Percentiles rank a stretch among this genome's conserved stretches.
Evolutionary conservation across 2,888 invertebrate species (phyloP).

Genomic region (Hyppa rectilinea): DNA sequence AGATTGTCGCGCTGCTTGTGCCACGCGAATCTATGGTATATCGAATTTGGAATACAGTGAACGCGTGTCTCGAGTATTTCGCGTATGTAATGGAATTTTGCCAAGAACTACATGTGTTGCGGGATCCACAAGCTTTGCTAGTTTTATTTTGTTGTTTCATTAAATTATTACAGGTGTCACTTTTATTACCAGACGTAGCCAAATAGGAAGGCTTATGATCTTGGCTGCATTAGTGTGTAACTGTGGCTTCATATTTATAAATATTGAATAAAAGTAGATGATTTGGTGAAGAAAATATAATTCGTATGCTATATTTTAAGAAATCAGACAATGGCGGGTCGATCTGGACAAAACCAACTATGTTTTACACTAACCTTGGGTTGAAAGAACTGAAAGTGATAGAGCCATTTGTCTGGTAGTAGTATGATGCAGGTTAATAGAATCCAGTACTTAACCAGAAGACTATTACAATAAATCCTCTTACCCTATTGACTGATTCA

Average conservation of each 20-base stretch:
- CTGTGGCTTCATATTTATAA: neutral
- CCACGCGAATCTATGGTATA: constrained; percentile 80
- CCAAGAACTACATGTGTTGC: constrained; percentile 62
- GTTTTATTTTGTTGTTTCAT: constrained; percentile 42
- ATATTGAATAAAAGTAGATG: too few species aligned
- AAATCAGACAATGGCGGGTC: neutral
- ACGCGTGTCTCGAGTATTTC: constrained; percentile 71
- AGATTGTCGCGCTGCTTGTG: constrained; percentile 81
- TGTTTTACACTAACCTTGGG: neutral
- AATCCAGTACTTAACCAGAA: neutral
- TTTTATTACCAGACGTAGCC: constrained; percentile 33
- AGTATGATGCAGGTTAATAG: neutral
- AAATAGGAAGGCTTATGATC: constrained; percentile 19
- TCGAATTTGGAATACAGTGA: constrained; percentile 82
- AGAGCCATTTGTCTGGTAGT: neutral
- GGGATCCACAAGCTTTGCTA: constrained; percentile 53
- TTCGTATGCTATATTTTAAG: too few species aligned
- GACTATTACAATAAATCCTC: constrained; percentile 20
- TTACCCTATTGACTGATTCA: constrained; percentile 18
- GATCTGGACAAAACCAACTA: neutral
- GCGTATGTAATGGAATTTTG: constrained; percentile 65
- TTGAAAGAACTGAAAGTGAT: neutral
- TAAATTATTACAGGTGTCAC: constrained; percentile 44
- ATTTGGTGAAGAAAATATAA: too few species aligned
- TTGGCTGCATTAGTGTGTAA: neutral